phyloP scores from a whole-genome alignment of 2,797 vertebrate species.

The Diceros bicornis region DNA sequence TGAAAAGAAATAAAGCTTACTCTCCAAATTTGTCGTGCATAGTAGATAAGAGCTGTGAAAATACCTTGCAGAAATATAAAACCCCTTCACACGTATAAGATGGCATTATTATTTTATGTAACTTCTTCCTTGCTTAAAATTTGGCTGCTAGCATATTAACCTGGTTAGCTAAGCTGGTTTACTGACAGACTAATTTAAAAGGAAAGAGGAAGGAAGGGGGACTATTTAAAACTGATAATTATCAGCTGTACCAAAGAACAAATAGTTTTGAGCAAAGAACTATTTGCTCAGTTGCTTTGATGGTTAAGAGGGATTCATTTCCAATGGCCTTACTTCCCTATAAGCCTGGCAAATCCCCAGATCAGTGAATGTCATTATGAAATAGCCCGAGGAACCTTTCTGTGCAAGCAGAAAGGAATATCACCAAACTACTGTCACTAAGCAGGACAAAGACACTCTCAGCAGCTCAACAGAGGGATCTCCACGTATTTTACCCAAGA shows the following conservation, averaged over 20 bases:
- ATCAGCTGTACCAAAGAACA: neutral
- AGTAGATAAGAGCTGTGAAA: neutral
- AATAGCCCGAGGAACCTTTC: neutral
- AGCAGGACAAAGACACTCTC: neutral
- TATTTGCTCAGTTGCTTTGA: constrained; percentile 1
- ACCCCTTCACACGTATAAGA: neutral
- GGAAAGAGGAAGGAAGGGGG: neutral
- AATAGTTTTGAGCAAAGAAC: neutral
- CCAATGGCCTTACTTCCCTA: neutral
- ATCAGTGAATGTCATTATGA: neutral
- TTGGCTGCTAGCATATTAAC: neutral
- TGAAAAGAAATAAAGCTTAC: neutral
- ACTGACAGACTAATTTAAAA: constrained; percentile 18
- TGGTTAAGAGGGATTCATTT: constrained; percentile 32
- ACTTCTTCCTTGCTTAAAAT: constrained; percentile 2
- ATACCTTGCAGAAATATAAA: constrained; percentile 53
- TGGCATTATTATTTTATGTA: neutral
- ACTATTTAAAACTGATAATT: constrained; percentile 5
- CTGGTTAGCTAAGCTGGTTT: neutral
- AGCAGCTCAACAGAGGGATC: neutral
- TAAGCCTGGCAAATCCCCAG: neutral
- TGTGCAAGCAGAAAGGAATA: neutral
- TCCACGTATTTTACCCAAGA: neutral
- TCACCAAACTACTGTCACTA: neutral
- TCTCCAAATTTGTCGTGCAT: neutral